phyloP scores from a whole-genome alignment of 2,113 vertebrate species.

The Poecile atricapillus region DNA sequence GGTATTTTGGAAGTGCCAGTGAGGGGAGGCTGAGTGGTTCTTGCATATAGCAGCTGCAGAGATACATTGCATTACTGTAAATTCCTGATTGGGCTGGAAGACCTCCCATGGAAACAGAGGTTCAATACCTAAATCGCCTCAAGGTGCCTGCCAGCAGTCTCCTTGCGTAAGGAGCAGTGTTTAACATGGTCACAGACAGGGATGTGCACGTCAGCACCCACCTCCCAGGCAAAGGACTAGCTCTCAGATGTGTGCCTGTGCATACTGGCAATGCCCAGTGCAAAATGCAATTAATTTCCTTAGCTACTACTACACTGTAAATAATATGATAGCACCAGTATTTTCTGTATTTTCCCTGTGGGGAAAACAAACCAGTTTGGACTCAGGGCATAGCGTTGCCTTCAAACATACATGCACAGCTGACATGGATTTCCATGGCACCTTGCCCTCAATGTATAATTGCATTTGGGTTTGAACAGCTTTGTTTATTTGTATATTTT shows the following conservation, averaged over 20 bases:
- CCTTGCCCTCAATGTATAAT: conserved; percentile 40
- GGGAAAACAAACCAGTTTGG: not conserved
- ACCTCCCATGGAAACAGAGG: not conserved
- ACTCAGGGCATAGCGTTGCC: not conserved
- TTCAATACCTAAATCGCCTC: not conserved
- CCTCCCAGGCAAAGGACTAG: not conserved
- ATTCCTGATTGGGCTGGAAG: not conserved
- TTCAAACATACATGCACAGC: not conserved
- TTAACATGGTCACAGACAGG: not conserved
- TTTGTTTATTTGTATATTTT: conserved; percentile 57
- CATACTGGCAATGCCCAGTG: not conserved
- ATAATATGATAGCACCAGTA: not conserved
- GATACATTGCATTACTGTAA: not conserved
- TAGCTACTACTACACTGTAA: not conserved
- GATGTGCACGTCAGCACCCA: not conserved
- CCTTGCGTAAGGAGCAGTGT: not conserved
- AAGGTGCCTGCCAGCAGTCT: not conserved
- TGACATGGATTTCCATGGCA: not conserved
- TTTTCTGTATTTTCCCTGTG: not conserved
- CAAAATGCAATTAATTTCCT: not conserved
- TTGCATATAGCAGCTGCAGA: not conserved
- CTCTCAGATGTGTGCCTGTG: not conserved
- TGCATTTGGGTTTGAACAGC: conserved; percentile 39
- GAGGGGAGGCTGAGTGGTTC: not conserved
- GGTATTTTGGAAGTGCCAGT: not conserved